Base-by-base conservation (phyloP, 1,140 invertebrate species). In the Tyrophagus putrescentiae region DNA sequence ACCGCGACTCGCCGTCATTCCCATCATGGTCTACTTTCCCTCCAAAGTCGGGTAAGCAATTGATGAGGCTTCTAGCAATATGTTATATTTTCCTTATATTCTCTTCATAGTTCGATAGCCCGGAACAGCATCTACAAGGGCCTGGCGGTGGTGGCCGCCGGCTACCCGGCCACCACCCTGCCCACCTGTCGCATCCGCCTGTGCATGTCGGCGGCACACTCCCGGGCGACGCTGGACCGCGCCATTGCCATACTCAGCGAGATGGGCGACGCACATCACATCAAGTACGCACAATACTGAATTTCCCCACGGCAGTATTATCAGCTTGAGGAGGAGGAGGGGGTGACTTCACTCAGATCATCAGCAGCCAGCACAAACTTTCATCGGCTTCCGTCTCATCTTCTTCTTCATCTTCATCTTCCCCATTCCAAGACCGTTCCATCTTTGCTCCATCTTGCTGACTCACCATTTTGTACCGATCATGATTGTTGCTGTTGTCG, bases 1-100 rank as follows among this genome's bases (percentile, higher is more conserved):
- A 95, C 74, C 81, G 86, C 68, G 87, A 96, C 71, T 97, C 92
- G 11, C 95, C 95, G 93, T 98, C 62, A 87, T 98, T 65, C 95
- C 95, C 21, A 80, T 98, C 74, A 73, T 98, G 68, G 81, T 95
- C 44, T 98, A 92, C 74, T 78, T 92, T 68, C 94, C 91, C 70
- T 86, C 89, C 1, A 89, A 97, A 77, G 90, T 94, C 69, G 82
- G 82, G 23, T 64, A 45, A 61, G 56, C 44, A 76, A 76, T 67
- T 1, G 50, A n/a, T n/a, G n/a, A n/a, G n/a, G n/a, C 5, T 39
- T 31, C 56, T 53, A 18, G 16, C 13, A 23, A 57, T 36, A 18
- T 18, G 0, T 7, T 29, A n/a, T n/a, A n/a, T n/a, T n/a, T n/a
- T n/a, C n/a, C 31, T 9, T 50, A 21, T 23, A 53, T 18, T 39